Evolutionary conservation across 2,888 invertebrate genomes (phyloP), one percentile per base, ranked within the genome.

Genomic region (Hirtodrosophila duncani): DNA sequence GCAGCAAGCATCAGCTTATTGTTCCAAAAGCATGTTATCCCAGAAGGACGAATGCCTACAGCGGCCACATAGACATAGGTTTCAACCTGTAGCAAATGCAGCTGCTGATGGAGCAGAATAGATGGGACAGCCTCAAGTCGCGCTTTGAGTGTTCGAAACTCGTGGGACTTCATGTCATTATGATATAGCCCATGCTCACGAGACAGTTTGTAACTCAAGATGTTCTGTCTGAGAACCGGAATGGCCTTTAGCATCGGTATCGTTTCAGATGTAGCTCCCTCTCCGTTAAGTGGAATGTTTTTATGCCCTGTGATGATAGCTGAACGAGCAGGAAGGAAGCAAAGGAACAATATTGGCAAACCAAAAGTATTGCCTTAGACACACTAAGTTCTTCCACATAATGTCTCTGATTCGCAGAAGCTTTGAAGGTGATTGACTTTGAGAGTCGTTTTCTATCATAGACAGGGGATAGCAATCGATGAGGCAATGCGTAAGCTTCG

Each of bases 21-120:
- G 7, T 56, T 56, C 51, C 51, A 56, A 16, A n/a, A 51, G n/a
- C 29, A 16, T 0, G 27, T 5, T 2, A 39, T 44, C 2, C 2
- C 1, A 7, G 44, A 8, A 0, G 10, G n/a, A 13, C 18, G 8
- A 7, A 56, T 11, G 2, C 36, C 36, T 0, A 21, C 29, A 1
- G 30, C 55, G 2, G 9, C 36, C n/a, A 30, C 16, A 36, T 44
- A 51, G 3, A 49, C n/a, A n/a, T n/a, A 49, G 1, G 23, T 43
- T 1, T 37, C 14, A 3, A 43, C 37, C 1, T 3, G n/a, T 8
- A 42, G 1, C 5, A 11, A 2, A 1, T 42, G 38, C 1, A 33
- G 1, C 17, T 21, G 30, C 2, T 43, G 11, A 7, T 26, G 6
- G 13, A 14, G 33, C 2, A 43, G 6, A 1, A 49, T n/a, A 16